Conservation (phyloP, 2,797 vertebrate species). For the Apogon hyalosoma region DNA sequence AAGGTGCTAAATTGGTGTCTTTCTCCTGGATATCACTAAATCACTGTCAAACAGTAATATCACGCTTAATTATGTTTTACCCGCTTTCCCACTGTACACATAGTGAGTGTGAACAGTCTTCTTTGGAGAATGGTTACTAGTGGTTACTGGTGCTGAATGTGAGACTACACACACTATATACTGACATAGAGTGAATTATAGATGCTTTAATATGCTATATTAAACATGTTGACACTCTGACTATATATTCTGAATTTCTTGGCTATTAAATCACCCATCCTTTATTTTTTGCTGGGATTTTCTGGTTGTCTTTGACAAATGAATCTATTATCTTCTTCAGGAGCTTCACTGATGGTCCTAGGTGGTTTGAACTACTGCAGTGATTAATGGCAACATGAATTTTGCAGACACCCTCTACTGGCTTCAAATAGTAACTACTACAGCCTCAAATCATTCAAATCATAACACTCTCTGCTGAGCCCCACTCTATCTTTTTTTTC, state of each 20-base stretch:
- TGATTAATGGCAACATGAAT: slow-evolving; percentile 77
- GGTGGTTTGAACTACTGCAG: slow-evolving; percentile 71
- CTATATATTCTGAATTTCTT: slow-evolving; percentile 51
- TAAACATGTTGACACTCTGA: slow-evolving; percentile 56
- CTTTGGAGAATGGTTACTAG: slow-evolving; percentile 6
- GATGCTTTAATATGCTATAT: slow-evolving; percentile 49
- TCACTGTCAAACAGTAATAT: slow-evolving; percentile 4
- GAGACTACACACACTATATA: slow-evolving; percentile 16
- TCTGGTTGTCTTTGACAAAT: slow-evolving; percentile 66
- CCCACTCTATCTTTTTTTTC: slow-evolving; percentile 18
- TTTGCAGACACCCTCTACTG: slow-evolving; percentile 79
- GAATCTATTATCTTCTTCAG: slow-evolving; percentile 68
- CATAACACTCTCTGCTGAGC: slow-evolving; percentile 37
- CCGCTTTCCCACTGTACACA: not conserved
- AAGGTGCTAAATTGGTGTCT: slow-evolving; percentile 22
- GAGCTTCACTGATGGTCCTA: slow-evolving; percentile 67
- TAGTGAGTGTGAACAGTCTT: not conserved
- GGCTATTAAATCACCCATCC: slow-evolving; percentile 59
- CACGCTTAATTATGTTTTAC: not conserved
- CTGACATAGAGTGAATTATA: slow-evolving; percentile 54
- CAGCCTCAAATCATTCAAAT: slow-evolving; percentile 61
- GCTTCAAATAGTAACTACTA: slow-evolving; percentile 75
- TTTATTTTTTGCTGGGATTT: slow-evolving; percentile 55
- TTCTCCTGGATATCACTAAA: slow-evolving; percentile 1
- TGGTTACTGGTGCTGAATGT: not conserved